Base-by-base conservation (phyloP, 2,888 invertebrate genomes). In the Hermaeophaga mercurialis region DNA sequence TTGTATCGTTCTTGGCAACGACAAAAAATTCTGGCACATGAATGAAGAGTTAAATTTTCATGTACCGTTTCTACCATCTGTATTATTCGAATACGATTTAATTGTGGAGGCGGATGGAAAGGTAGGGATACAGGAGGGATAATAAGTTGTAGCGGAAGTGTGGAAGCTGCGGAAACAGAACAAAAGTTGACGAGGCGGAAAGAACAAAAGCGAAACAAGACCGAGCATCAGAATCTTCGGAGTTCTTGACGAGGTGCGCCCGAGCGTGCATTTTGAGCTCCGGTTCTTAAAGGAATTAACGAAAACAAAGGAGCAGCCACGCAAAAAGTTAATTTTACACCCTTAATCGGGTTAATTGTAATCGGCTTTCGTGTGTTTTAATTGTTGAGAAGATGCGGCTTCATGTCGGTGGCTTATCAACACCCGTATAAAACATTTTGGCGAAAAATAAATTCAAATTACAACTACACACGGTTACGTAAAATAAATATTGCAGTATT, bases 181-280 rank as follows among this genome's bases (percentile, higher is more conserved):
- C 72, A 70, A 73, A 73, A 74, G 70, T 74, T 74, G 77, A 76
- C 77, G 77, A 76, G 73, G 70, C 75, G 76, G 73, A 75, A 78
- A 76, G 73, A 74, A 75, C 71, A 71, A 71, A 71, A 72, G 68
- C 69, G 71, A 70, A 70, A 67, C 57, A 54, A 61, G 24, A n/a
- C 56, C 58, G 58, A 56, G 58, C n/a, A n/a, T 50, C 49, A 48
- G 54, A 58, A 53, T 28, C 44, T 52, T 53, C 34, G 60, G 54
- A 64, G 66, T 64, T 43, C 65, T 67, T 66, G 69, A 66, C 62
- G 66, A 57, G 63, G 64, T 60, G 63, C 66, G 60, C 56, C 65
- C 62, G 63, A 66, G 63, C 69, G 66, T 67, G 66, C 43, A 34
- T 52, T 52, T 36, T 60, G 65, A 63, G 63, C 64, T 63, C 64